Base-by-base conservation (phyloP, 2,797 vertebrate genomes). In the Arctocebus calabarensis region DNA sequence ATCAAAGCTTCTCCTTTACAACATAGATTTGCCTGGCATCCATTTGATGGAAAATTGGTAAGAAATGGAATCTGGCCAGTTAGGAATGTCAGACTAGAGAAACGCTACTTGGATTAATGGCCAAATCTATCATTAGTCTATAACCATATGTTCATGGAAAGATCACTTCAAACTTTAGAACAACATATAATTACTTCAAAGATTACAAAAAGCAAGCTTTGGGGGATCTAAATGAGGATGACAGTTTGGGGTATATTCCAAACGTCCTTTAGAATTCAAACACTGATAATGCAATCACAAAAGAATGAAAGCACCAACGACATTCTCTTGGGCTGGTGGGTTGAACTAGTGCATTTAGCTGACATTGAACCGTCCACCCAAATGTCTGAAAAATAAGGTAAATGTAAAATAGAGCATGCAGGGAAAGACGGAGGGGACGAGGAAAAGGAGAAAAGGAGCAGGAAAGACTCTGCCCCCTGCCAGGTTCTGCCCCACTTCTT, bases 1-100 rank as follows among this genome's bases (percentile, higher is more conserved):
- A 57, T 55, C 57, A 55, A 59, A 81, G 40, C 66, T 97, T 92
- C 48, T 91, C 23, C 86, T 71, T 64, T 2, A 29, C 19, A 84
- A 55, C 11, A 29, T 25, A 14, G 40, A 75, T 94, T 90, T 84
- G 45, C 57, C 88, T 90, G 93, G 93, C 52, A 89, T 61, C 25
- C 3, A 61, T 88, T 68, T 96, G 71, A 73, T 40, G 73, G 78
- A 25, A 48, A 83, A 94, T 14, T 79, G 73, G 40, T 88, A 82
- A 90, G 62, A 91, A 91, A 74, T 94, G 82, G 94, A 96, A 96
- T 34, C 34, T 27, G 48, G 91, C 81, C 66, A 96, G 74, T 89
- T 59, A 77, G 32, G 79, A 94, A 94, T 57, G 12, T 91, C 92
- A 96, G 79, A 77, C 52, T 81, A 5, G 2, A 93, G 89, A 95